These are phyloP conservation scores for Tachina fera DNA, from an alignment of 2,888 invertebrate species.

Conservation along the genomic window DNA sequence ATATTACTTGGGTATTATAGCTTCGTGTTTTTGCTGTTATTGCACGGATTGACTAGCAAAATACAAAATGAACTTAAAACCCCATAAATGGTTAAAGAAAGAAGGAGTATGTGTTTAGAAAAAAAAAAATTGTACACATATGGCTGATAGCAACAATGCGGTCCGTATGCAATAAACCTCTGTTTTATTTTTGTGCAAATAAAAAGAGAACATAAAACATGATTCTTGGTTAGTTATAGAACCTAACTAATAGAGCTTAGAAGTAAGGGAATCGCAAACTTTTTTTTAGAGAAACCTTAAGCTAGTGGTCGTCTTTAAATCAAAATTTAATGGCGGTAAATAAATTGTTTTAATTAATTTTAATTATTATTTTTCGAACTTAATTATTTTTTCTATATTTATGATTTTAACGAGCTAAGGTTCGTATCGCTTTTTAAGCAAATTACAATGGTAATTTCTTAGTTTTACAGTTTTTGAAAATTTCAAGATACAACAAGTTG, in stretches of 20 bases:
- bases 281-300: neutral
- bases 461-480: too few species aligned
- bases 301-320: neutral
- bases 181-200: slow-evolving; percentile 38
- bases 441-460: too few species aligned
- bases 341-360: too few species aligned
- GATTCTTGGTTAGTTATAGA: slow-evolving; percentile 55
- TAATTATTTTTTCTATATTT: too few species aligned
- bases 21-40: slow-evolving; percentile 32
- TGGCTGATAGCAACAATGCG: slow-evolving; percentile 36
- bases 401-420: too few species aligned
- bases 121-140: slow-evolving; percentile 40
- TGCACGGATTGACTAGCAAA: slow-evolving; percentile 36
- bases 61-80: slow-evolving; percentile 53
- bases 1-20: slow-evolving; percentile 55
- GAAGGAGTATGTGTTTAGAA: slow-evolving; percentile 51
- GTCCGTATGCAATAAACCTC: slow-evolving; percentile 4
- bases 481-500: too few species aligned
- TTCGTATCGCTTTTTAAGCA: too few species aligned
- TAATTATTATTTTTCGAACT: too few species aligned
- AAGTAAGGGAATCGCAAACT: slow-evolving; percentile 23
- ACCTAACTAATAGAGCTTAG: slow-evolving; percentile 24
- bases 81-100: slow-evolving; percentile 56
- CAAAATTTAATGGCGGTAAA: too few species aligned
- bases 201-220: slow-evolving; percentile 55